Evolutionary conservation across 2,888 invertebrate species (phyloP), one percentile per base, ranked within the genome.

Genomic region (Dorcus hopei): DNA sequence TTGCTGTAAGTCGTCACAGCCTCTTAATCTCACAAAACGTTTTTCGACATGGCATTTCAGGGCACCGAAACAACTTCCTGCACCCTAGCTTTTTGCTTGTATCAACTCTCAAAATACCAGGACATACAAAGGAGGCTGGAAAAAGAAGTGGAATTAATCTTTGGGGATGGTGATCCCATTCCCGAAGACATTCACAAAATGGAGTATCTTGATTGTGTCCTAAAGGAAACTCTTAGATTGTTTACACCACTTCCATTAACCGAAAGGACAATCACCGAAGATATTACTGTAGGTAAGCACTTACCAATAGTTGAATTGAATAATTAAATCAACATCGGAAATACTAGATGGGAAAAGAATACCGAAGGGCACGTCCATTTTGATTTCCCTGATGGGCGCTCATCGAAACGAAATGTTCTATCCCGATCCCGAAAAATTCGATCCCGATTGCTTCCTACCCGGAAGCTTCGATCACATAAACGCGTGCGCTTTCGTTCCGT

Each of bases 181-280:
- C n/a, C n/a, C 11, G 40, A 63, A 57, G 42, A 61, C 9, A 38
- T 67, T 2, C 55, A 63, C 43, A 52, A 61, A 33, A 55, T 63
- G 51, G 59, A 60, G 54, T 67, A 66, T 56, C 26, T 67, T 1
- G 61, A 65, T 41, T 53, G 54, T 54, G 63, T 67, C 3, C 43
- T 67, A 11, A 67, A 65, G 50, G 67, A 67, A 62, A 47, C 52
- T 3, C 47, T 62, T 40, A 51, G 67, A 14, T 8, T 64, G 7
- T 55, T 63, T 38, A 58, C 65, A 14, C 14, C 64, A 14, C 58
- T 63, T 14, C 58, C 59, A 4, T 5, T 59, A 4, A 41, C 59
- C 19, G 62, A 58, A 45, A 42, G 65, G 8, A 49, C 7, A 6
- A 50, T 48, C 14, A 51, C 51, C 2, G 47, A 52, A 33, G 26